Evolutionary conservation across 2,888 invertebrate species (phyloP).

Genomic region (Trachelus iudaicus): DNA sequence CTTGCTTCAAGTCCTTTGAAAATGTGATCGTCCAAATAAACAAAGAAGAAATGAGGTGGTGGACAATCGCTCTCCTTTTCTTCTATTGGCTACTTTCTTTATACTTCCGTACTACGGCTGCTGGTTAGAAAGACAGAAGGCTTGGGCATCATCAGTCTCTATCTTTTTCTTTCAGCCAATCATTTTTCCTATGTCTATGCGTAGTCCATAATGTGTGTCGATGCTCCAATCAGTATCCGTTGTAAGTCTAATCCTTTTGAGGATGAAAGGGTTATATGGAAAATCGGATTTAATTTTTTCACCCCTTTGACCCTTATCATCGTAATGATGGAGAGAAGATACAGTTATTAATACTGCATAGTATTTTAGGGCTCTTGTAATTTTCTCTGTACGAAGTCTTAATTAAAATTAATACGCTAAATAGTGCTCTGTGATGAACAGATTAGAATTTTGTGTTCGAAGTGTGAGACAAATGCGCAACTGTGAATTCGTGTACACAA

Average conservation of each 20-base stretch:
- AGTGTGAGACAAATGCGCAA: neutral
- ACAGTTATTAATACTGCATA: neutral
- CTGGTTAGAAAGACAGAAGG: too few relatives aligned
- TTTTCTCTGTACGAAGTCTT: neutral
- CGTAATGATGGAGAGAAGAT: slow-evolving; percentile 1
- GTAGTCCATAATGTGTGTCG: too few relatives aligned
- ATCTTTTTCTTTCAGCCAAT: too few relatives aligned
- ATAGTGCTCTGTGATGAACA: neutral
- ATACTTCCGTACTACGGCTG: too few relatives aligned
- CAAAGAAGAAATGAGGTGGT: too few relatives aligned
- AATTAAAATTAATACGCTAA: neutral
- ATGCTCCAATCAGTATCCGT: slow-evolving; percentile 12
- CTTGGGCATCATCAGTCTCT: too few relatives aligned
- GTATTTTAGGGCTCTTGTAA: neutral
- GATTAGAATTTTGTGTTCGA: neutral
- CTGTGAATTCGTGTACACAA: neutral
- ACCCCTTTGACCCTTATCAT: slow-evolving; percentile 18
- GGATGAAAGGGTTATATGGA: slow-evolving; percentile 36
- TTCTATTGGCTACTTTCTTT: too few relatives aligned
- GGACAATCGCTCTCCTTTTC: neutral
- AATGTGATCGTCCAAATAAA: too few relatives aligned
- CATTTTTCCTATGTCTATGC: too few relatives aligned
- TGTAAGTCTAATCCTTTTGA: slow-evolving; percentile 26
- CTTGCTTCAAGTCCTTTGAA: too few relatives aligned
- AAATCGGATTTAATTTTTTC: slow-evolving; percentile 36